A percentile compares a stretch with the other conserved stretches of the same genome.
These are phyloP conservation scores for Choristoneura fumiferana DNA, from an alignment of 1,140 invertebrate genomes.

Conservation along the genomic window DNA sequence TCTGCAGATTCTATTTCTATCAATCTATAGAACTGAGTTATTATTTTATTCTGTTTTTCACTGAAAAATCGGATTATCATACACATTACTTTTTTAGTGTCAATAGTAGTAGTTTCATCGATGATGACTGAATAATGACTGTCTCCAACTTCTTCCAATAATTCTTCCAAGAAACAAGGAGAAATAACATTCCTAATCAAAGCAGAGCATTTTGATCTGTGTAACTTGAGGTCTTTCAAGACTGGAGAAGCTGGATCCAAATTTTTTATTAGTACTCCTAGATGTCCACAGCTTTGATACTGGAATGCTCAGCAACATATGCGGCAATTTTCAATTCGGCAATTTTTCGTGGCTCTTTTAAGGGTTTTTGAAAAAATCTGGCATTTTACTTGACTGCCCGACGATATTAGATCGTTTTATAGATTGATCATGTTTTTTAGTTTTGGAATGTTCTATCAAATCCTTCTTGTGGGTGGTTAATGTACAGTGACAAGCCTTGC, in stretches of 20 bases:
- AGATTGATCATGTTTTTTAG: constrained; percentile 16
- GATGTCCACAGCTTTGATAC: constrained; percentile 44
- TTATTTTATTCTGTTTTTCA: too few relatives aligned
- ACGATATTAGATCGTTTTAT: constrained; percentile 22
- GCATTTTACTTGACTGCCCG: background rate
- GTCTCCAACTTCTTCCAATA: constrained; percentile 43
- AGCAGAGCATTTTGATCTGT: constrained; percentile 46
- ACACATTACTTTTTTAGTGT: constrained; percentile 45
- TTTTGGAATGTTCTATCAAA: constrained; percentile 9
- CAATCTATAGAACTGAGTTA: too few relatives aligned
- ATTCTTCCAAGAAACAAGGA: constrained; percentile 40
- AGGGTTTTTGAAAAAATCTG: constrained; percentile 21
- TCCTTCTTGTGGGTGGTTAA: background rate
- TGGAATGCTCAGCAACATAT: constrained; percentile 52
- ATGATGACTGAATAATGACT: constrained; percentile 46
- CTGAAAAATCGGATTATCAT: constrained; percentile 35
- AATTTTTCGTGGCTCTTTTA: constrained; percentile 37
- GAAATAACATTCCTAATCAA: constrained; percentile 45
- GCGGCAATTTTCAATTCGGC: constrained; percentile 56
- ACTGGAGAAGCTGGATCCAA: constrained; percentile 34
- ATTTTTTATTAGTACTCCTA: constrained; percentile 33
- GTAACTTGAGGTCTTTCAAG: constrained; percentile 39
- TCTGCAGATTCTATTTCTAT: too few relatives aligned
- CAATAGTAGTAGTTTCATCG: constrained; percentile 48
- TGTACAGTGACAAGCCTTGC: background rate